Conservation (phyloP, 2,888 invertebrate species). For the Pardosa pseudoannulata region DNA sequence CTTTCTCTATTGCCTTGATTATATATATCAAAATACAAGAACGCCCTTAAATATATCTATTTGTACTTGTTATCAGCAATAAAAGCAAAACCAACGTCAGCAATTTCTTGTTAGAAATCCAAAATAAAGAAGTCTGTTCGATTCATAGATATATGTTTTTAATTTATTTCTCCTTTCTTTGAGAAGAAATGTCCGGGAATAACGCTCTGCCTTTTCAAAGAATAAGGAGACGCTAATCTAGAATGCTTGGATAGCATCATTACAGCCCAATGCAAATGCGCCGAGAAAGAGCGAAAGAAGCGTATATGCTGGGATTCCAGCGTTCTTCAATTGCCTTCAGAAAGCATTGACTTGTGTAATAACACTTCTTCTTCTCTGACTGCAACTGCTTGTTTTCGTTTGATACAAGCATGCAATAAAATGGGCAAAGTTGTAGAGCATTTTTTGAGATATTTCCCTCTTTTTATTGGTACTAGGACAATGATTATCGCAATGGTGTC, state of each 20-base stretch:
- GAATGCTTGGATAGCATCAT: constrained; percentile 32
- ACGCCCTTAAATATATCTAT: constrained; percentile 33
- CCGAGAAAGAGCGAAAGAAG: constrained; percentile 13
- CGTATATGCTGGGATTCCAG: neutral
- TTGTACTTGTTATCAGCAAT: constrained; percentile 42
- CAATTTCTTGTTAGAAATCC: constrained; percentile 6
- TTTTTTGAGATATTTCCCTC: too few relatives aligned
- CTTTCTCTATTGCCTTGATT: too few relatives aligned
- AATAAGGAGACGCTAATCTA: constrained; percentile 18
- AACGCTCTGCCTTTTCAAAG: neutral
- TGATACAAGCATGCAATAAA: too few relatives aligned
- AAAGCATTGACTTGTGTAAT: constrained; percentile 34
- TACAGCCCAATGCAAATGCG: constrained; percentile 37
- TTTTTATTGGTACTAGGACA: too few relatives aligned
- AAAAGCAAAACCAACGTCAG: constrained; percentile 25
- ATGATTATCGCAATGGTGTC: too few relatives aligned
- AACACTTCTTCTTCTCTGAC: constrained; percentile 6
- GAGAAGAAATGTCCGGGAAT: neutral
- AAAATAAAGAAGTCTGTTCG: constrained; percentile 4
- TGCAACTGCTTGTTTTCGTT: too few relatives aligned
- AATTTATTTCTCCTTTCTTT: constrained; percentile 11
- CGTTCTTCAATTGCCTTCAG: constrained; percentile 31
- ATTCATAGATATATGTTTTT: constrained; percentile 22
- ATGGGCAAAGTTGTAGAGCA: too few relatives aligned
- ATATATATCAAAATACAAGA: too few relatives aligned